These are phyloP conservation scores for Micrastur ruficollis DNA, from an alignment of 2,797 vertebrate species.

Conservation along the genomic window DNA sequence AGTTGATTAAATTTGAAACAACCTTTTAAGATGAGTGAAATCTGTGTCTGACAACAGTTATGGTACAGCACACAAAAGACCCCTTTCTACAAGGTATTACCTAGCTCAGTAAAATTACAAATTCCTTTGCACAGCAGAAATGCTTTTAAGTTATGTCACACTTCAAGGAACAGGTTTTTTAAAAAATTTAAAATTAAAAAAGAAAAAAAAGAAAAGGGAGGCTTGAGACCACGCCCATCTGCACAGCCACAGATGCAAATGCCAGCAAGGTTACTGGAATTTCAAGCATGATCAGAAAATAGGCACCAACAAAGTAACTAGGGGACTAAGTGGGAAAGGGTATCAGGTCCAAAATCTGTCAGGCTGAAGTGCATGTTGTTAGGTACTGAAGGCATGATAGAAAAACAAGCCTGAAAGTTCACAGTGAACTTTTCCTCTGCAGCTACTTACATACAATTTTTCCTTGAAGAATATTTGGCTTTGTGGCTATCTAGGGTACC, in stretches of 20 bases:
- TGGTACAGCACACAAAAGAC: neutral
- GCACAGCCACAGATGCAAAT: neutral
- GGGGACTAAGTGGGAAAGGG: neutral
- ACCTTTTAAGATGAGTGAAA: neutral
- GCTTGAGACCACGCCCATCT: neutral
- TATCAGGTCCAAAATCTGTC: neutral
- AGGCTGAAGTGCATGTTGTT: neutral
- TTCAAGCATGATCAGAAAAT: neutral
- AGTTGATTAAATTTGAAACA: neutral
- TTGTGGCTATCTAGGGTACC: neutral
- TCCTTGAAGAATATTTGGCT: neutral
- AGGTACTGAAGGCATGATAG: neutral
- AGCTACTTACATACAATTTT: neutral
- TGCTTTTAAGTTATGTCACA: slow-evolving; percentile 6
- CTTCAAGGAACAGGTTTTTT: neutral
- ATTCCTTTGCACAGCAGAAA: slow-evolving; percentile 17
- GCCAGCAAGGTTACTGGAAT: neutral
- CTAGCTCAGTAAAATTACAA: neutral
- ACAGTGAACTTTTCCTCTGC: neutral
- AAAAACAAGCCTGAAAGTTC: neutral
- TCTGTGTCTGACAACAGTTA: neutral
- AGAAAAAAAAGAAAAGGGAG: neutral
- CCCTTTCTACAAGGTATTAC: neutral
- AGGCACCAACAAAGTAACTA: neutral
- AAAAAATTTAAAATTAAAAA: neutral